Base-by-base conservation (phyloP, 1,140 invertebrate genomes). In the Psilanteris sp. region DNA sequence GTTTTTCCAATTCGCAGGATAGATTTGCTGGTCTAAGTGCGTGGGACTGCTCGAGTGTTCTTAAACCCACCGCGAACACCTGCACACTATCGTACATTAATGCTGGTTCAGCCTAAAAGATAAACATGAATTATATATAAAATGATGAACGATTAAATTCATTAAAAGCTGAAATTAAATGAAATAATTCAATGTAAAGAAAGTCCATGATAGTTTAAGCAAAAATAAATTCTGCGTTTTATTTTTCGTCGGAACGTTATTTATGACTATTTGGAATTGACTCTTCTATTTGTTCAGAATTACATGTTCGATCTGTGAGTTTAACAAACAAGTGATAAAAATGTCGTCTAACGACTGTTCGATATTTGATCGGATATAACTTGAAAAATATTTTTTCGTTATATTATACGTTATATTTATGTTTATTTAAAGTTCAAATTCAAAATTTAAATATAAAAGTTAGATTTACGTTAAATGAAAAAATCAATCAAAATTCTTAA, bases 61-160 rank as follows among this genome's bases (percentile, higher is more conserved):
- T 90, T 26, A 94, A 87, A 20, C 92, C 93, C 34, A 91, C 90
- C 6, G 93, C 93, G 81, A 95, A 94, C 37, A 94, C 91, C 78
- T 92, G 90, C 9, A 95, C 94, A 22, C 93, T 93, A 85, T 96
- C 94, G 85, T 93, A 95, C 80, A 95, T 93, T 67, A 95, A 84
- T 10, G 94, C 94, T 24, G 94, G 92, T 79, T 94, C 93, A 27
- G 93, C 92, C 94, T 95, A 89, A 8, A 88, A 87, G 77, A 78
- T 79, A 68, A 77, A 73, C 26, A 77, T 7, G 8, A 7, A 61
- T 68, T n/a, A 39, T 7, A 34, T 50, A 16, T 52, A 76, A 70
- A 64, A 62, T 10, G 54, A 20, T n/a, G 36, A 48, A 68, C 48
- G 37, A 61, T 75, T 75, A 59, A 44, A 77, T n/a, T n/a, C n/a